Base-by-base conservation (phyloP, 2,113 vertebrate genomes). In the Pomatostomus ruficeps region DNA sequence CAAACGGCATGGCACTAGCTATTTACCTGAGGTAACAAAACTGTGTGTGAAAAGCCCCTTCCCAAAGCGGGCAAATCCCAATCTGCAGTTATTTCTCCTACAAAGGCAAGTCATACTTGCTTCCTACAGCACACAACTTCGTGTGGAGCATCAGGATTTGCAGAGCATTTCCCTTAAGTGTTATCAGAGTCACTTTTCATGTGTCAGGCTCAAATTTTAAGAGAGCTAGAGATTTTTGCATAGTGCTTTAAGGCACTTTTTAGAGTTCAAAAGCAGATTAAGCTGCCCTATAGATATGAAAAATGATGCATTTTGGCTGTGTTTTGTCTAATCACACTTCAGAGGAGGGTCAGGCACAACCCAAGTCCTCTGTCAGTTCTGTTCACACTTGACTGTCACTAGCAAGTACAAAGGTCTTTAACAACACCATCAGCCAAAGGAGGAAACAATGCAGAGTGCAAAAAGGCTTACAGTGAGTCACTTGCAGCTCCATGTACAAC, bases 321-420 rank as follows among this genome's bases (percentile, higher is more conserved):
- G 36, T 93, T 94, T 72, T 86, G 10, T 54, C 74, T 96, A 23
- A 92, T 67, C 61, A 59, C 36, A 79, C 29, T 91, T 89, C 67
- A 75, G 78, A 89, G 77, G 70, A 72, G 73, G 73, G 55, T 78
- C 63, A 71, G 62, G 67, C 54, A 83, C 61, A 81, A 55, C 54
- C 31, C 62, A 84, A 85, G 25, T 55, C 62, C 90, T 54, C 87
- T 88, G 67, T 58, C 84, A 63, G 63, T 57, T 89, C 35, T 90
- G 58, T 92, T 92, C 84, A 72, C 86, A 76, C 74, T 68, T 92
- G 66, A 31, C 67, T 70, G 52, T 85, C 91, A 89, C 85, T 72
- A 89, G 63, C 66, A 38, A 90, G 62, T 77, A 73, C 81, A 91
- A 94, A 95, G 79, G 85, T 95, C 62, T 72, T 80, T 42, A 93